Evolutionary conservation across 2,888 invertebrate genomes (phyloP).

Genomic region (Philereme transversata): DNA sequence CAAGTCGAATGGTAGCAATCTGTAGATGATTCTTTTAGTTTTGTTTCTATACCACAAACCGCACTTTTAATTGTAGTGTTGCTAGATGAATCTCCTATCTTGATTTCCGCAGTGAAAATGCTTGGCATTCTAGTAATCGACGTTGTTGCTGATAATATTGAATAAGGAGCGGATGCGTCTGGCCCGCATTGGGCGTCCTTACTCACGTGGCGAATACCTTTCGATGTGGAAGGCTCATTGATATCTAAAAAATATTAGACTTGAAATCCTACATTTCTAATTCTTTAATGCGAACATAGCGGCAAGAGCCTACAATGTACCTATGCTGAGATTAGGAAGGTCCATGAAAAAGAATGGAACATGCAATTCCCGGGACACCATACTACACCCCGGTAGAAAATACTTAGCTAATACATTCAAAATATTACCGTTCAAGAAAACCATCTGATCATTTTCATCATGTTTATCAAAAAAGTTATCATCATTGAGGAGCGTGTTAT

Average conservation of each 20-base stretch:
- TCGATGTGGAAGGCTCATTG: constrained; percentile 78
- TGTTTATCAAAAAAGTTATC: constrained; percentile 46
- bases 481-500: constrained; percentile 50
- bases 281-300: too few relatives aligned
- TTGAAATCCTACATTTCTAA: too few relatives aligned
- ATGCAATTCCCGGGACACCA: too few relatives aligned
- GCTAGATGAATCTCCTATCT: constrained; percentile 51
- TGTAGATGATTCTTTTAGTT: constrained; percentile 30
- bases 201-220: constrained; percentile 68
- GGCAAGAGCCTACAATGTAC: too few relatives aligned
- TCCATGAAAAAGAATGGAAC: too few relatives aligned
- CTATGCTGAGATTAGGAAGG: too few relatives aligned
- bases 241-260: constrained; percentile 58
- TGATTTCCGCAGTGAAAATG: constrained; percentile 51
- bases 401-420: too few relatives aligned
- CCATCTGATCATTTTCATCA: constrained; percentile 55
- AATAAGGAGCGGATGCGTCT: constrained; percentile 48
- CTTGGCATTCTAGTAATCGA: constrained; percentile 54
- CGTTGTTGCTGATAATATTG: constrained; percentile 54
- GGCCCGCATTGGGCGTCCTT: constrained; percentile 75
- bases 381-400: too few relatives aligned
- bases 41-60: constrained; percentile 47
- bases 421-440: constrained; percentile 66
- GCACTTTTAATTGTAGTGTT: constrained; percentile 40
- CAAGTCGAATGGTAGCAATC: constrained; percentile 54